These are phyloP conservation scores for Melanotus villosus DNA, from an alignment of 2,888 invertebrate species.

Conservation along the genomic window DNA sequence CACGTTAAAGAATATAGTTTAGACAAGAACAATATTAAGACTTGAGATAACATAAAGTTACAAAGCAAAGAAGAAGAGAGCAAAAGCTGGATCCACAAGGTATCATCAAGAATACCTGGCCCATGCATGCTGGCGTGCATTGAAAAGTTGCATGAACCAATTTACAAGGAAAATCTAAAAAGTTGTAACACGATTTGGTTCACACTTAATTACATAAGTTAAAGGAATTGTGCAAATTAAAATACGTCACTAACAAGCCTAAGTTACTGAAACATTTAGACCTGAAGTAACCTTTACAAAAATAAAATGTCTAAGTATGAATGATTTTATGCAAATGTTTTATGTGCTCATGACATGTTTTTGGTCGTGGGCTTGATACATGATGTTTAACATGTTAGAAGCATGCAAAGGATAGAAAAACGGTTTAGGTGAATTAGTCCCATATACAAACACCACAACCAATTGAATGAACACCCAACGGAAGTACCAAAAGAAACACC, in stretches of 20 bases:
- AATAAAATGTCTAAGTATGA: conserved; percentile 1
- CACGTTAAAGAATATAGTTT: conserved; percentile 47
- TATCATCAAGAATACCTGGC: conserved; percentile 66
- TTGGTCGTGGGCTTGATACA: not conserved
- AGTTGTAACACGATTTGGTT: conserved; percentile 32
- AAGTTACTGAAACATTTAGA: conserved; percentile 32
- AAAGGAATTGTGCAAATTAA: conserved; percentile 38
- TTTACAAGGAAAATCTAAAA: conserved; percentile 26
- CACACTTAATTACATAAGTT: conserved; percentile 22
- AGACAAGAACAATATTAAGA: too few species aligned
- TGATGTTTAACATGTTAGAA: conserved; percentile 27
- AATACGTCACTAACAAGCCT: conserved; percentile 40
- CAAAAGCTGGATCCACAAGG: conserved; percentile 64
- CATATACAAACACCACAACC: conserved; percentile 22
- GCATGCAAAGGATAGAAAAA: conserved; percentile 33
- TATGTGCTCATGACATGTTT: not conserved
- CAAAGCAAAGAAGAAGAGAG: conserved; percentile 34
- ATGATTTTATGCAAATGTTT: not conserved
- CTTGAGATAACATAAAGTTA: too few species aligned
- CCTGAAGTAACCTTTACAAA: conserved; percentile 33
- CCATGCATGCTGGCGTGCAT: conserved; percentile 64
- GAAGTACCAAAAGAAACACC: not conserved
- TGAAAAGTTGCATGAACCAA: conserved; percentile 47
- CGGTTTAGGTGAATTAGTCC: conserved; percentile 16
- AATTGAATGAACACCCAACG: not conserved